A percentile compares a stretch with the other conserved stretches of the same genome.
phyloP scores from a whole-genome alignment of 2,888 invertebrate genomes.

The Limnephilus marmoratus region DNA sequence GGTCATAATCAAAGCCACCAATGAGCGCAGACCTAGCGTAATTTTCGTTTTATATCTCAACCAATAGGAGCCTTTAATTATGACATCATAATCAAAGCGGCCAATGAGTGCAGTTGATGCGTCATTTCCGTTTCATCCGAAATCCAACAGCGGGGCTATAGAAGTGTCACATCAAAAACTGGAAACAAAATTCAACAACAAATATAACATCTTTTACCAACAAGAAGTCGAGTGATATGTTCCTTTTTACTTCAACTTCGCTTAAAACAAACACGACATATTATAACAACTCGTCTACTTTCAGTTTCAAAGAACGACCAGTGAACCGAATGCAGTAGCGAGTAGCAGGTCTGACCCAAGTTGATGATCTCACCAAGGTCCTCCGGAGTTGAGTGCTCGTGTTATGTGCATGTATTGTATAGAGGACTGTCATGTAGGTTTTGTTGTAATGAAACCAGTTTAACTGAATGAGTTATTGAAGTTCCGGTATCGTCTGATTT shows the following conservation, averaged over 20 bases:
- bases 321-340: neutral
- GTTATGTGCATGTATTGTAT: neutral
- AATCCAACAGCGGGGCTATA: too few relatives aligned
- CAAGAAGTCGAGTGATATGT: neutral
- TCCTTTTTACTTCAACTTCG: neutral
- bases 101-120: too few relatives aligned
- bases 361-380: neutral
- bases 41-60: too few relatives aligned
- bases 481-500: neutral
- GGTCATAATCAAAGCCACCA: too few relatives aligned
- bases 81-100: too few relatives aligned
- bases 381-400: neutral
- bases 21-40: too few relatives aligned
- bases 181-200: too few relatives aligned
- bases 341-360: neutral
- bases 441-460: slow-evolving; percentile 2
- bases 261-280: neutral
- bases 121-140: too few relatives aligned
- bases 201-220: neutral
- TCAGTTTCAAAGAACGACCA: neutral
- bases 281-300: neutral
- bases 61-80: too few relatives aligned
- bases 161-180: too few relatives aligned
- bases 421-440: neutral
- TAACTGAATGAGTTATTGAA: neutral